Conservation (phyloP, 2,797 vertebrate genomes). For the Bovichtus variegatus region DNA sequence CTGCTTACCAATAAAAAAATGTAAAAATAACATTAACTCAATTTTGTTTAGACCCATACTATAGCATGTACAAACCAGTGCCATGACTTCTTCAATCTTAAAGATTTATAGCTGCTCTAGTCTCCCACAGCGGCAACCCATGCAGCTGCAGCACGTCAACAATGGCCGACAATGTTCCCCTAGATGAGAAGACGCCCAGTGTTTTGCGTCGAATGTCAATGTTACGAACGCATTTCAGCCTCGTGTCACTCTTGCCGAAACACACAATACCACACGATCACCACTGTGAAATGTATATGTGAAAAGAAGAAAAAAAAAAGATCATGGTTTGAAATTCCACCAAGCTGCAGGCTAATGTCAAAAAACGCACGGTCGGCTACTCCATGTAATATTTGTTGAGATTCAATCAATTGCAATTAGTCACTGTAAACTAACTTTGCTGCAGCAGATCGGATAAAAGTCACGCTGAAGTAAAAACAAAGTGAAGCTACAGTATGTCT, state of each 20-base stretch:
- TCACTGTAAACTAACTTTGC: no score
- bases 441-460: neutral
- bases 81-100: constrained; percentile 32
- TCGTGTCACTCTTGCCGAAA: no score
- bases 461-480: neutral
- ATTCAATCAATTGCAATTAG: neutral
- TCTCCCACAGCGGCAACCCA: constrained; percentile 38
- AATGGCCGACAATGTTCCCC: constrained; percentile 30
- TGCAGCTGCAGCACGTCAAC: constrained; percentile 42
- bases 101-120: constrained; percentile 54
- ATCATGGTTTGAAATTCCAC: no score
- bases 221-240: no score
- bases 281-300: no score
- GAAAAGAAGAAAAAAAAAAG: no score
- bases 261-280: no score
- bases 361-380: no score
- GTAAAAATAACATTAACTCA: neutral
- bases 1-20: neutral
- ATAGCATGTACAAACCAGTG: constrained; percentile 24
- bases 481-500: neutral
- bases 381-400: neutral
- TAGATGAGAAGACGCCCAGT: constrained; percentile 53
- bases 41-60: neutral
- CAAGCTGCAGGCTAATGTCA: no score
- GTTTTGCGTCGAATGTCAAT: no score